Evolutionary conservation across 2,888 invertebrate species (phyloP), one percentile per base, ranked within the genome.

Genomic region (Noctua fimbriata): DNA sequence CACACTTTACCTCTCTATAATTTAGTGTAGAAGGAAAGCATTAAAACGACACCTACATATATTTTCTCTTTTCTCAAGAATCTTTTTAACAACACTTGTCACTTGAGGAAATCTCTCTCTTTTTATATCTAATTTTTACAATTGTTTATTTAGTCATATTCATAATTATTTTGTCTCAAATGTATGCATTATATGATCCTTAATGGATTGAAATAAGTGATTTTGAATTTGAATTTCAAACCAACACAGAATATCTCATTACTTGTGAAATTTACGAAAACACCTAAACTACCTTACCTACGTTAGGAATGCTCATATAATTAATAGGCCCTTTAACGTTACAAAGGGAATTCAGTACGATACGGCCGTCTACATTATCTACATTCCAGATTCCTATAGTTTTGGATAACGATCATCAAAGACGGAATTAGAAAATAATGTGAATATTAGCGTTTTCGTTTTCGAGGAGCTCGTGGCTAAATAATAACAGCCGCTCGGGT

Each of bases 341-440:
- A 58, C n/a, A 41, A 21, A 32, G n/a, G 69, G 41, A 76, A 82
- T 52, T 70, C 24, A 60, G 44, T 52, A 81, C n/a, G n/a, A 32
- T 36, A 28, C 14, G 21, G 18, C 28, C n/a, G 44, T 24, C 55
- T 63, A 63, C 24, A 49, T 16, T 47, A 32, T 55, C n/a, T 44
- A 9, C 16, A 80, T 79, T 79, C 55, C 49, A 12, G 16, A 80
- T 79, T 79, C 36, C 55, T 73, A 32, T 49, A 52, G 21, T 52
- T 66, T 55, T 24, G 3, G 52, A 79, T 36, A 55, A 72, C 28
- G 21, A 58, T 28, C 18, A 44, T 28, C 21, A 52, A 49, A 60
- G 6, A 60, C 16, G 49, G n/a, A 32, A 28, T 78, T 78, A 49
- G 9, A 14, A 28, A 24, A 41, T 16, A 47, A 67, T 67, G 36